Conservation (phyloP, 1,140 invertebrate genomes). For the Leptopilina boulardi region DNA sequence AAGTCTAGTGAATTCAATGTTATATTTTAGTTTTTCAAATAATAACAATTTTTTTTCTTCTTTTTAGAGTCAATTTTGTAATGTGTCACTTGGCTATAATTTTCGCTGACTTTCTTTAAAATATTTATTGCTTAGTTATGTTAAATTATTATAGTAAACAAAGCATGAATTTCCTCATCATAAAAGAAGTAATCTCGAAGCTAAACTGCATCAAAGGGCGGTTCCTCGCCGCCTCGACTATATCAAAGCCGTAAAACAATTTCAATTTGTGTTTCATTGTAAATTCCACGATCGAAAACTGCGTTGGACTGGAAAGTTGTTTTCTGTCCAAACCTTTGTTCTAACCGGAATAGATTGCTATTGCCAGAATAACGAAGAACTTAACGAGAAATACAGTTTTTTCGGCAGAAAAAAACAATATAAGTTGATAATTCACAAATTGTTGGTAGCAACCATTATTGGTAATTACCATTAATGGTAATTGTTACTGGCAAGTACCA, state of each 20-base stretch:
- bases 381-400: background rate
- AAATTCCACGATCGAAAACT: slow-evolving; percentile 12
- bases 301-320: background rate
- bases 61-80: too few species aligned
- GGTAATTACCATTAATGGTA: too few species aligned
- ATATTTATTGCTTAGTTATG: background rate
- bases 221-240: background rate
- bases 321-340: background rate
- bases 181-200: slow-evolving; percentile 12
- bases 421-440: background rate
- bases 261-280: slow-evolving; percentile 26
- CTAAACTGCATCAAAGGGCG: background rate
- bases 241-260: slow-evolving; percentile 32
- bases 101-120: background rate
- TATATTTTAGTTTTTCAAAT: too few species aligned
- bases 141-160: background rate
- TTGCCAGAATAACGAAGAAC: background rate
- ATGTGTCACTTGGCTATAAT: too few species aligned
- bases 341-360: background rate
- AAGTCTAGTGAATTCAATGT: too few species aligned
- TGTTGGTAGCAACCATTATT: too few species aligned
- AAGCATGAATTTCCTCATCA: background rate
- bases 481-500: too few species aligned
- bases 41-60: too few species aligned
- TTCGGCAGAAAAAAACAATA: background rate